Evolutionary conservation across 1,140 invertebrate genomes (phyloP), one percentile per base, ranked within the genome.

Genomic region (Caenorhabditis briggsae): DNA sequence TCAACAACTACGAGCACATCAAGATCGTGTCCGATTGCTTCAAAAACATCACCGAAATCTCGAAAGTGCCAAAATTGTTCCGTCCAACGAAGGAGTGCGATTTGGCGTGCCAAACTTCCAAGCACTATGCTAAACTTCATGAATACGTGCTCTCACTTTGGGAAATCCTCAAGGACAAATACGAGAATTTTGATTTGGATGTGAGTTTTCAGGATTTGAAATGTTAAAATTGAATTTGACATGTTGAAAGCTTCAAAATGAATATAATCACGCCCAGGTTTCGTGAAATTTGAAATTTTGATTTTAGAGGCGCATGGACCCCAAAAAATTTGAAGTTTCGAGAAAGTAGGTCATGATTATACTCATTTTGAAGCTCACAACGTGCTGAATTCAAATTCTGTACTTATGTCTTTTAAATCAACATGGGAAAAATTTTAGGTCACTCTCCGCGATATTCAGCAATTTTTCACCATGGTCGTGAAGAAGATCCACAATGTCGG

Each of bases 101-200:
- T 43, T 23, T 88, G 64, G 56, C 82, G 5, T 88, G 88, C 56
- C 86, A 88, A 70, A 65, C 86, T 11, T 65, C 58, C 41, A 88
- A 88, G 70, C 88, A 88, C 55, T 84, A 87, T 70, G 56, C 33
- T 6, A 84, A 84, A 46, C 86, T 88, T 33, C 88, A 88, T 48
- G 82, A 88, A 59, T 88, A 88, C 58, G 88, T 87, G n/a, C 65
- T 87, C 12, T 84, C 48, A 25, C 53, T 88, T 14, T 88, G 88
- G 88, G 84, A 84, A 48, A 85, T 88, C 20, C n/a, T 88, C 55
- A 88, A 88, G 86, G 82, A 88, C 43, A 88, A 88, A 61, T 84
- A 87, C 41, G 50, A 82, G 9, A 83, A 88, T 25, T 88, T 88
- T 48, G 88, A 88, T 55, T 43, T 82, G 48, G 88, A 88, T 70